phyloP scores from a whole-genome alignment of 2,113 vertebrate species.

The Seriola aureovittata region DNA sequence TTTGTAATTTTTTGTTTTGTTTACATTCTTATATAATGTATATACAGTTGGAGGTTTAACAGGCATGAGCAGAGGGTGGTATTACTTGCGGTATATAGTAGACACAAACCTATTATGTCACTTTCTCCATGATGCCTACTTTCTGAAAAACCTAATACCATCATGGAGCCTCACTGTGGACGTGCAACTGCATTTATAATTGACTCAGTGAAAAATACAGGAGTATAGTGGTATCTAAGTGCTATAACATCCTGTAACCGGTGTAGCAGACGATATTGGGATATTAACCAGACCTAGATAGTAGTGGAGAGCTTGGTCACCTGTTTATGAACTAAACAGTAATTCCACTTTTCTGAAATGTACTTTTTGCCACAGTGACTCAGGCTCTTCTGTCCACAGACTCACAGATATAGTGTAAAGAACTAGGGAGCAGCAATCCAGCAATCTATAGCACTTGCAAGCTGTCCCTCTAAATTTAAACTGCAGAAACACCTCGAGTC shows the following conservation, averaged over 20 bases:
- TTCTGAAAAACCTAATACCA: background rate
- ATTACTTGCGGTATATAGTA: background rate
- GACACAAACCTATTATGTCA: background rate
- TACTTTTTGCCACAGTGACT: background rate
- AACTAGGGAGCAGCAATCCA: background rate
- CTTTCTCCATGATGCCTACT: background rate
- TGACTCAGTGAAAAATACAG: background rate
- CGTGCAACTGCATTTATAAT: background rate
- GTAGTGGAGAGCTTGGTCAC: background rate
- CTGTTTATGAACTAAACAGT: too few species aligned
- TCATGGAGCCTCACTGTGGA: background rate
- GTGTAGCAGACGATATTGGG: background rate
- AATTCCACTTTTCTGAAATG: background rate
- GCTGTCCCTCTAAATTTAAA: background rate
- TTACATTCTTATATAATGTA: slow-evolving; percentile 5
- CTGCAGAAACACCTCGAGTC: slow-evolving; percentile 4
- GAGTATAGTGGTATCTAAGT: background rate
- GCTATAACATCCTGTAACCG: background rate
- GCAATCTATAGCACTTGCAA: background rate
- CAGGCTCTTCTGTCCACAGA: background rate
- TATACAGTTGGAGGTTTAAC: background rate
- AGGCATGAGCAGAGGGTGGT: background rate
- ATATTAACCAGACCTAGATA: background rate
- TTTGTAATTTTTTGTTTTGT: slow-evolving; percentile 3
- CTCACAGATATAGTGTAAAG: background rate